These are phyloP conservation scores for Mycalesis mineus DNA, from an alignment of 2,888 invertebrate genomes.

Conservation along the genomic window DNA sequence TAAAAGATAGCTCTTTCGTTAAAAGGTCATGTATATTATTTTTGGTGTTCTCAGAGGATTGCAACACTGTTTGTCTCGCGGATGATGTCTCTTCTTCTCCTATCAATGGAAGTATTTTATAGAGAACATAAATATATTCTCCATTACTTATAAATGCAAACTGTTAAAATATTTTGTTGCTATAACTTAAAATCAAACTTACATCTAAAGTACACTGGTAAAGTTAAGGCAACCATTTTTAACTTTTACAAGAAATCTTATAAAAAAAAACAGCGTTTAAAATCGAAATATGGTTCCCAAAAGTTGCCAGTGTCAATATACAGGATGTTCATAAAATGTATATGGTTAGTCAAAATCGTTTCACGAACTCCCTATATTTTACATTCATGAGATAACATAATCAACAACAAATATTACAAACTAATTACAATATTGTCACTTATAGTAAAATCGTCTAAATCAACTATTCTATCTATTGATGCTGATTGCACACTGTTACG, in stretches of 20 bases:
- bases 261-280: not conserved
- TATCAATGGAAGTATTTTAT: too few relatives aligned
- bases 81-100: too few relatives aligned
- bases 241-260: not conserved
- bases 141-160: not conserved
- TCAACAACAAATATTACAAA: conserved; percentile 13
- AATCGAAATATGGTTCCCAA: not conserved
- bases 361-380: not conserved
- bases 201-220: not conserved
- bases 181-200: not conserved
- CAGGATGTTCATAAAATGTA: not conserved
- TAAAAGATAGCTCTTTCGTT: too few relatives aligned
- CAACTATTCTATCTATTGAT: not conserved
- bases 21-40: too few relatives aligned
- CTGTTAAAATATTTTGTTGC: not conserved
- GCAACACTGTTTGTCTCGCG: too few relatives aligned
- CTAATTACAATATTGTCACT: conserved; percentile 28
- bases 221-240: not conserved
- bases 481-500: not conserved
- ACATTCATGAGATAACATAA: conserved; percentile 14
- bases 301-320: not conserved
- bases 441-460: conserved; percentile 17
- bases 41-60: too few relatives aligned
- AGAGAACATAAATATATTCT: too few relatives aligned
- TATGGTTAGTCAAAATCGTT: not conserved